Evolutionary conservation across 1,140 invertebrate genomes (phyloP), one percentile per base, ranked within the genome.

Genomic region (Sminthurinus signatus): DNA sequence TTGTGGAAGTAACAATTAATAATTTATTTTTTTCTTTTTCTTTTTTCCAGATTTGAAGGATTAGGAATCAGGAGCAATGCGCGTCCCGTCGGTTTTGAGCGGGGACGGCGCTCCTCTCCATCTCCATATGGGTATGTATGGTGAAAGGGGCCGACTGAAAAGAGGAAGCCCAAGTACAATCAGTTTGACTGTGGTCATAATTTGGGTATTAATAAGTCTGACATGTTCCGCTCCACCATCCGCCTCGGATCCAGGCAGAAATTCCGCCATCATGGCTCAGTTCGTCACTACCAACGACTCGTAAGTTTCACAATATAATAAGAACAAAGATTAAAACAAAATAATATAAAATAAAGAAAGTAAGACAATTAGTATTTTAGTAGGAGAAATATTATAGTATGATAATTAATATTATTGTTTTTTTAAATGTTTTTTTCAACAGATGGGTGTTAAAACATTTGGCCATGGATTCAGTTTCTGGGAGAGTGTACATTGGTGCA

Each of bases 401-500:
- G n/a, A n/a, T n/a, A n/a, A n/a, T n/a, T n/a, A n/a, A n/a, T n/a
- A n/a, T n/a, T n/a, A n/a, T n/a, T n/a, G n/a, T n/a, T n/a, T n/a
- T n/a, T n/a, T n/a, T n/a, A n/a, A n/a, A n/a, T n/a, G n/a, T n/a
- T n/a, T n/a, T n/a, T n/a, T n/a, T n/a, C n/a, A n/a, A n/a, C n/a
- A n/a, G n/a, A n/a, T n/a, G n/a, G n/a, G n/a, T n/a, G n/a, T 73
- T 81, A 52, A 77, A 75, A 46, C 85, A 88, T 73, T 76, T 88
- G 43, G 79, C 82, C 2, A 77, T 86, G 60, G 85, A 88, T 74
- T 76, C 77, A 19, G 74, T 74, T 29, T 82, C 80, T 1, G 81
- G 82, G 29, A 78, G 79, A 27, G 81, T 90, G 31, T 90, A 88
- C 73, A 86, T 88, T 39, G 91, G 88, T 17, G 91, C 88, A 17